These are phyloP conservation scores for Aelia acuminata DNA, from an alignment of 2,888 invertebrate genomes.

Conservation along the genomic window DNA sequence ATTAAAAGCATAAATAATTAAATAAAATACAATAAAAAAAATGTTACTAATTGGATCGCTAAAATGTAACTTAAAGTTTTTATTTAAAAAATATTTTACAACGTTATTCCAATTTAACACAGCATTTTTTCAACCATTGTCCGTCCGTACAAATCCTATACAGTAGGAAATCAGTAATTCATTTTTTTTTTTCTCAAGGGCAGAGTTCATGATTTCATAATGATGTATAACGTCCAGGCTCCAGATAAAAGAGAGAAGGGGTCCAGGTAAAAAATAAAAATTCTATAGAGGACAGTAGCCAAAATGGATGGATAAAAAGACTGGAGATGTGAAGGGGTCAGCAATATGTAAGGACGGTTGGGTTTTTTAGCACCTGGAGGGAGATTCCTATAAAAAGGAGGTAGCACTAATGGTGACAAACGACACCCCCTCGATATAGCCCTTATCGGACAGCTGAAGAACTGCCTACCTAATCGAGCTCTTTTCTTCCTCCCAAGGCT, in stretches of 20 bases:
- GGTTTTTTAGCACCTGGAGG: conserved; percentile 34
- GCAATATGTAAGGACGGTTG: conserved; percentile 41
- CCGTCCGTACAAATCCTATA: too few relatives aligned
- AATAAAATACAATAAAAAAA: too few relatives aligned
- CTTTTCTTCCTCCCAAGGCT: not conserved
- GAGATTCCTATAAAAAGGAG: conserved; percentile 17
- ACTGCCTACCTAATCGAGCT: conserved; percentile 23
- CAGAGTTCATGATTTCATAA: not conserved
- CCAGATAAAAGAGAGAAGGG: not conserved
- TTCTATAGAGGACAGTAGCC: not conserved
- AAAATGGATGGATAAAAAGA: not conserved
- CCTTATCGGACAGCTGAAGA: conserved; percentile 45
- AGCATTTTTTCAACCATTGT: too few relatives aligned
- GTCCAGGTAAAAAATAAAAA: not conserved
- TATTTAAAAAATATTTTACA: not conserved
- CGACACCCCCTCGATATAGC: conserved; percentile 23
- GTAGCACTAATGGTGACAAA: conserved; percentile 44
- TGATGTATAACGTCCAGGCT: not conserved
- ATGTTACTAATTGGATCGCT: too few relatives aligned
- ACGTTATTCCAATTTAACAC: not conserved
- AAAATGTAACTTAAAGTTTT: too few relatives aligned
- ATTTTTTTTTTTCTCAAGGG: not conserved
- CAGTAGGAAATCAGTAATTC: too few relatives aligned
- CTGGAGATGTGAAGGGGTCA: not conserved
- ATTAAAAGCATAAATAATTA: too few relatives aligned